Percentiles rank a stretch among this genome's conserved stretches.
These are phyloP conservation scores for Lichenostomus cassidix DNA, from an alignment of 2,113 vertebrate species.

Conservation along the genomic window DNA sequence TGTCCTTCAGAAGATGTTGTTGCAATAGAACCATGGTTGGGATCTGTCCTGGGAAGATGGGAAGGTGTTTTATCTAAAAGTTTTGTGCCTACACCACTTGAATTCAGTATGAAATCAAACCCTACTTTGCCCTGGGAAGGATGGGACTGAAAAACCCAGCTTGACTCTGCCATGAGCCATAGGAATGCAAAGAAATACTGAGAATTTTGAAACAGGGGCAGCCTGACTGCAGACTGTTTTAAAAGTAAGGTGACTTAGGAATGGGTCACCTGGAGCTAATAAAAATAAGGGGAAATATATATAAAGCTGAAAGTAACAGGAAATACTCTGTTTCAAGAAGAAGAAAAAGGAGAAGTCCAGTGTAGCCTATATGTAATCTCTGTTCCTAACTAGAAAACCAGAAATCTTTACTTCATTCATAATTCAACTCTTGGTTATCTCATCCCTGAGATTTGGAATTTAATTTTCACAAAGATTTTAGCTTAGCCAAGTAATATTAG, in stretches of 20 bases:
- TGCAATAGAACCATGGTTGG: neutral
- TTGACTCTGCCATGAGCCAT: neutral
- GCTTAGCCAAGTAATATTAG: neutral
- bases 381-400: neutral
- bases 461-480: slow-evolving; percentile 6
- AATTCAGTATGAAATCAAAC: neutral
- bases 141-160: neutral
- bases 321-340: neutral
- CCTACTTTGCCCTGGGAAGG: neutral
- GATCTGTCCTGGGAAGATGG: neutral
- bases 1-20: neutral
- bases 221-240: neutral
- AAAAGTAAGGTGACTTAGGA: neutral
- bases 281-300: neutral
- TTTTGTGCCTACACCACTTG: neutral
- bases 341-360: neutral
- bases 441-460: neutral
- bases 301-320: neutral
- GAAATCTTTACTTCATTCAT: neutral
- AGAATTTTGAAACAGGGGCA: neutral
- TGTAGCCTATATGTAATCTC: neutral
- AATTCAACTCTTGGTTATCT: neutral
- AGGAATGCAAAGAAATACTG: neutral
- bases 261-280: neutral
- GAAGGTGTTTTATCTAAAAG: neutral